Evolutionary conservation across 2,113 vertebrate species (phyloP).

Genomic region (Esox niger): DNA sequence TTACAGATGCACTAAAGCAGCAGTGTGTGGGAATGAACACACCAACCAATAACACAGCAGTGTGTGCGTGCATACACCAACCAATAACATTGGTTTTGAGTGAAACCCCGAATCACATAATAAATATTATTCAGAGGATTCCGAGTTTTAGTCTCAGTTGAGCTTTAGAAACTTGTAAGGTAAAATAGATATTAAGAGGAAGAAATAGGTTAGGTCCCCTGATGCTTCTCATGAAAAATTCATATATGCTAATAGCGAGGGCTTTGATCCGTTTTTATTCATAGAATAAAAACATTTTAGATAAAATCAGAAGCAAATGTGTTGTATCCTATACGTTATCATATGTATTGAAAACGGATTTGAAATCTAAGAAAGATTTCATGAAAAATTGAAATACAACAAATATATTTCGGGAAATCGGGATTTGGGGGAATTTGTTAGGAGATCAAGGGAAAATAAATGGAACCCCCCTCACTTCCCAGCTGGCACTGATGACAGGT

Average conservation of each 20-base stretch:
- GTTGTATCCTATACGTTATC: conserved; percentile 1
- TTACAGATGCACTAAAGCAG: conserved; percentile 16
- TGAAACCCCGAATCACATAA: conserved; percentile 8
- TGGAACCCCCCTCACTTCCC: neutral
- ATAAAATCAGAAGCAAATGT: conserved; percentile 9
- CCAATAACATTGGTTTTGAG: conserved; percentile 11
- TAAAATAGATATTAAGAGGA: conserved; percentile 15
- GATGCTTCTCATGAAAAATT: conserved; percentile 50
- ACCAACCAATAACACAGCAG: conserved; percentile 2
- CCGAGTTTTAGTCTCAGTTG: neutral
- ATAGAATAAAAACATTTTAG: conserved; percentile 13
- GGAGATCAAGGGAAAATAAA: no score
- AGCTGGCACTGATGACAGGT: conserved; percentile 24
- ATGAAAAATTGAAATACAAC: neutral
- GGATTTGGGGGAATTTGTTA: neutral
- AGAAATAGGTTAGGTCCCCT: conserved; percentile 50
- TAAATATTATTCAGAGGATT: conserved; percentile 7
- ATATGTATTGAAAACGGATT: conserved; percentile 14
- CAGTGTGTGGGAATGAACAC: conserved; percentile 10
- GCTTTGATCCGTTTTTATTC: conserved; percentile 31
- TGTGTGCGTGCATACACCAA: neutral
- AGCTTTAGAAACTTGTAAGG: conserved; percentile 7
- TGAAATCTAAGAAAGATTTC: neutral
- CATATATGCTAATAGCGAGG: conserved; percentile 45
- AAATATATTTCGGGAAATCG: conserved; percentile 6